Evolutionary conservation across 2,113 vertebrate genomes (phyloP).

Genomic region (Ictidomys tridecemlineatus): DNA sequence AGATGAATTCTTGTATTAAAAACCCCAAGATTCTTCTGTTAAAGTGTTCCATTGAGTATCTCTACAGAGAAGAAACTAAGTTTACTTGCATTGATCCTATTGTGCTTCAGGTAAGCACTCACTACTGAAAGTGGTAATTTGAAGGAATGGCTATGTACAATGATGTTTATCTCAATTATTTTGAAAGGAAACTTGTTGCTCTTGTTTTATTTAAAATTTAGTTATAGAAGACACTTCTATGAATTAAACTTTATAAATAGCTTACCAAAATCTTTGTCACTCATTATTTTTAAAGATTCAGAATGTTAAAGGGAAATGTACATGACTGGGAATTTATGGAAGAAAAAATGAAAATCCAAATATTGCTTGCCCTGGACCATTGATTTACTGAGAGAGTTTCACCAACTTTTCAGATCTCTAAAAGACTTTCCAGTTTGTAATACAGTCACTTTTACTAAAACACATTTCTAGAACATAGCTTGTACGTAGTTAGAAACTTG

Average conservation of each 20-base stretch:
- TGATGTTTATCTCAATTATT: neutral
- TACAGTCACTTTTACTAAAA: neutral
- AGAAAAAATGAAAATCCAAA: conserved; percentile 19
- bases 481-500: neutral
- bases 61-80: conserved; percentile 98
- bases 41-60: conserved; percentile 99
- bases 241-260: neutral
- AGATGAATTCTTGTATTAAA: conserved; percentile 99
- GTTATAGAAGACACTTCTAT: neutral
- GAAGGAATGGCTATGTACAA: neutral
- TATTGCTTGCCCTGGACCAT: neutral
- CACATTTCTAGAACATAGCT: neutral
- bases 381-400: conserved; percentile 33
- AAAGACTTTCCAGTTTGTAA: neutral
- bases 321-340: neutral
- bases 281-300: conserved; percentile 42
- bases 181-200: neutral
- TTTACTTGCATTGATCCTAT: conserved; percentile 99
- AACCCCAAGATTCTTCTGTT: conserved; percentile 97
- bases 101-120: conserved; percentile 94
- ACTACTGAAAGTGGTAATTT: neutral
- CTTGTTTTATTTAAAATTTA: neutral
- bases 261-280: neutral
- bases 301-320: neutral
- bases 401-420: conserved; percentile 8